Percentiles rank a stretch among this genome's conserved stretches.
phyloP scores from a whole-genome alignment of 2,888 invertebrate species.

The Lepidocyrtoides sp. region DNA sequence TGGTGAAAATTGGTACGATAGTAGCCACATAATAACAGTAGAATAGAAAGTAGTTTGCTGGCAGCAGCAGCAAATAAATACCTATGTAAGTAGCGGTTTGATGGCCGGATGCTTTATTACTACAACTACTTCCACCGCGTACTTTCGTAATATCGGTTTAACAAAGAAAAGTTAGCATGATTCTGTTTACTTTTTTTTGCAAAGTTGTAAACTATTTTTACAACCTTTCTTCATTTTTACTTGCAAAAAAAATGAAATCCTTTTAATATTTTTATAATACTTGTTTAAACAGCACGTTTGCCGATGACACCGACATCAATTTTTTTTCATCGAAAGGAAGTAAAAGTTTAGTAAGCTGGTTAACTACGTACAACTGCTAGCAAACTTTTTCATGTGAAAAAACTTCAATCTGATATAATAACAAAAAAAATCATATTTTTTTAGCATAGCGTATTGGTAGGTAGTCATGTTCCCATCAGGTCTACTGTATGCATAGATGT shows the following conservation, averaged over 20 bases:
- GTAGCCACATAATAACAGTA: neutral
- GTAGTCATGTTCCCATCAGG: too few relatives aligned
- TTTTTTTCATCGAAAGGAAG: neutral
- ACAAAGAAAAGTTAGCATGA: neutral
- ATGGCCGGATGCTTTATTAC: neutral
- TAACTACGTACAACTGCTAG: neutral
- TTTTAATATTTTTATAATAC: neutral
- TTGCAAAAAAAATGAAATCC: neutral
- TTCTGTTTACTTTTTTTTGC: neutral
- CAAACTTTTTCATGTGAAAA: slow-evolving; percentile 2
- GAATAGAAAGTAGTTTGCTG: too few relatives aligned
- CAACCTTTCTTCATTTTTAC: neutral
- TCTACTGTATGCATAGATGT: too few relatives aligned
- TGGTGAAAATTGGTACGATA: neutral
- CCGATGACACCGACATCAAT: neutral
- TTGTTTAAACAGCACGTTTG: neutral
- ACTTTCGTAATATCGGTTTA: neutral
- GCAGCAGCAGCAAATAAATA: neutral
- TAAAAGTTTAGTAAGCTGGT: slow-evolving; percentile 16
- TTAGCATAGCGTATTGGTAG: too few relatives aligned
- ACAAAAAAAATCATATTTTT: neutral
- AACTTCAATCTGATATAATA: neutral
- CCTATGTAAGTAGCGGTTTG: neutral
- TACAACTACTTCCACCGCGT: too few relatives aligned
- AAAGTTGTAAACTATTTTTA: neutral